These are phyloP conservation scores for Diploscapter pachys DNA, from an alignment of 1,140 invertebrate genomes.

Conservation along the genomic window DNA sequence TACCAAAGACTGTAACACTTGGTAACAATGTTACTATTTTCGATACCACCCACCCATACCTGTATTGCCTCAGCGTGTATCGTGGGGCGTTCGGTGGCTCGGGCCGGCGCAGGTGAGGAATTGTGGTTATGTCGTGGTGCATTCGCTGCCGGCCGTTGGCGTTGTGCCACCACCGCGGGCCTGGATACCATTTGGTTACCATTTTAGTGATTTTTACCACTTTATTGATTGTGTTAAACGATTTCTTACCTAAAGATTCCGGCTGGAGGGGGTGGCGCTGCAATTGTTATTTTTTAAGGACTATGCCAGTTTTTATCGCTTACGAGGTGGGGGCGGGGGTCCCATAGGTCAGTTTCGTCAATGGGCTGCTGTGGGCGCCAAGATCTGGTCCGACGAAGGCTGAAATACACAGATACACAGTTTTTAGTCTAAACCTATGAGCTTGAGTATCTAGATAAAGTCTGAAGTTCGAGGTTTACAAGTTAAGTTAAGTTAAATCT, in stretches of 20 bases:
- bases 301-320: no score
- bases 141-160: slow-evolving; percentile 39
- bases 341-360: slow-evolving; percentile 23
- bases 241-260: slow-evolving; percentile 26
- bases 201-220: not conserved
- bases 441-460: no score
- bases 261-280: slow-evolving; percentile 42
- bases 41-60: not conserved
- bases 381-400: slow-evolving; percentile 23
- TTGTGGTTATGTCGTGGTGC: slow-evolving; percentile 36
- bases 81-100: slow-evolving; percentile 29
- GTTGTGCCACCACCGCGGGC: slow-evolving; percentile 37
- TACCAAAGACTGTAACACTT: no score
- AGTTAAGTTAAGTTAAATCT: no score
- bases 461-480: no score
- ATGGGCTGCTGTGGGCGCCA: slow-evolving; percentile 2
- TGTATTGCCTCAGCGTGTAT: slow-evolving; percentile 44
- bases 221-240: no score
- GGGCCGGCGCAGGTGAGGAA: slow-evolving; percentile 37
- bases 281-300: no score
- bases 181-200: slow-evolving; percentile 14
- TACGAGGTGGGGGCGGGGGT: slow-evolving; percentile 38
- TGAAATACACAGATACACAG: not conserved
- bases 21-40: no score
- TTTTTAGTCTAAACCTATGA: not conserved